Percentiles rank a stretch among this genome's conserved stretches.
phyloP scores from a whole-genome alignment of 2,797 vertebrate species.

The Pseudomugil tenellus region DNA sequence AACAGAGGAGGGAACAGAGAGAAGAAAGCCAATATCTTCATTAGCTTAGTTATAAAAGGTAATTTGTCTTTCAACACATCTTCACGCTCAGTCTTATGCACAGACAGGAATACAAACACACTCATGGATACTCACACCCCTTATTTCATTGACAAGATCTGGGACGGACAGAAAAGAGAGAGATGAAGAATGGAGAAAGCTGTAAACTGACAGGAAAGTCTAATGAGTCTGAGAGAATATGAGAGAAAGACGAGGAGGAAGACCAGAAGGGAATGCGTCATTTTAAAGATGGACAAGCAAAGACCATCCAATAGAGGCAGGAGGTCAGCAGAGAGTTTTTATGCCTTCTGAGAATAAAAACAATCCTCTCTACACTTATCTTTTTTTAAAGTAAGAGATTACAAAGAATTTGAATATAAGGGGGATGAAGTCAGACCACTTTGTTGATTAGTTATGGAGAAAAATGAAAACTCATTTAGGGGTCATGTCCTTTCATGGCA shows the following conservation, averaged over 20 bases:
- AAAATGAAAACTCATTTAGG: background rate
- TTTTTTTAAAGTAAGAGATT: background rate
- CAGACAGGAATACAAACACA: constrained; percentile 31
- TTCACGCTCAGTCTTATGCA: constrained; percentile 22
- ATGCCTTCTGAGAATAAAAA: constrained; percentile 39
- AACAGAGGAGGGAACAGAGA: constrained; percentile 39
- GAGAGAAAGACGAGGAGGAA: constrained; percentile 26
- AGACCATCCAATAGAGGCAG: constrained; percentile 21
- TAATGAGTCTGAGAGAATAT: constrained; percentile 55
- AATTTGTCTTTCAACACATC: constrained; percentile 62
- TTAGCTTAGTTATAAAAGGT: constrained; percentile 68
- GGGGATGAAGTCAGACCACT: background rate
- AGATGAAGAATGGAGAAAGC: constrained; percentile 36
- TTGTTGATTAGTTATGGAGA: background rate
- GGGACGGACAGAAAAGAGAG: constrained; percentile 22
- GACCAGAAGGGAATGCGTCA: constrained; percentile 42
- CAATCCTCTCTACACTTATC: constrained; percentile 3
- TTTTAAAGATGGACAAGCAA: constrained; percentile 32
- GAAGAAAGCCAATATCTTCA: constrained; percentile 69
- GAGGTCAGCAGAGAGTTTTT: constrained; percentile 22
- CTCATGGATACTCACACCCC: constrained; percentile 37
- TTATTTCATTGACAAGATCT: constrained; percentile 51
- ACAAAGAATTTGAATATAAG: background rate
- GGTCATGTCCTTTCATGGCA: constrained; percentile 3
- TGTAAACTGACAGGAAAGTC: constrained; percentile 26